Evolutionary conservation across 2,113 vertebrate genomes (phyloP).

Genomic region (Seriola quinqueradiata): DNA sequence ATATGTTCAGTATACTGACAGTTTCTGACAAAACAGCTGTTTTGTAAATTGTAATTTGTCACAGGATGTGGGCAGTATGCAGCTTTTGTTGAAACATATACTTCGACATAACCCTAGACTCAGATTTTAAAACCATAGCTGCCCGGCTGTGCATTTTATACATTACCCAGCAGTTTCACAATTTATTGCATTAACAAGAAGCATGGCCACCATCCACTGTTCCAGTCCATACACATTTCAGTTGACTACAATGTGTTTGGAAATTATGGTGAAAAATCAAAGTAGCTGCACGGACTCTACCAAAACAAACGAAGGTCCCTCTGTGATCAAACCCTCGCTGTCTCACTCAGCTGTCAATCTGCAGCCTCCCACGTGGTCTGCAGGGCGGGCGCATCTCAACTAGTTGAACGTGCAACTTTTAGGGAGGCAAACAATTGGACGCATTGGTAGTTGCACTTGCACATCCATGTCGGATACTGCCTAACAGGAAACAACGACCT

Average conservation of each 20-base stretch:
- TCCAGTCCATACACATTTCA: neutral
- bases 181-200: neutral
- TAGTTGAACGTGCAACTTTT: constrained; percentile 62
- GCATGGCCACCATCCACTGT: neutral
- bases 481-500: constrained; percentile 54
- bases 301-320: too few species aligned
- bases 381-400: constrained; percentile 77
- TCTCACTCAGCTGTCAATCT: constrained; percentile 63
- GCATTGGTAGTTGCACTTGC: constrained; percentile 32
- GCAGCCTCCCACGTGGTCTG: constrained; percentile 79
- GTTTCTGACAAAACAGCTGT: neutral
- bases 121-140: neutral
- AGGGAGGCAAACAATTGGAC: constrained; percentile 63
- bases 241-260: neutral
- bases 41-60: neutral
- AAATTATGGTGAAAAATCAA: neutral
- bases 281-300: neutral
- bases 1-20: neutral
- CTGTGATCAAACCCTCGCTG: neutral
- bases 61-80: too few species aligned
- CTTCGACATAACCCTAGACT: too few species aligned
- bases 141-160: too few species aligned
- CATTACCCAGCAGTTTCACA: neutral
- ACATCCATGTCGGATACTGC: constrained; percentile 39
- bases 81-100: too few species aligned